Evolutionary conservation across 1,140 invertebrate species (phyloP), one percentile per base, ranked within the genome.

Genomic region (Antheraea pernyi): DNA sequence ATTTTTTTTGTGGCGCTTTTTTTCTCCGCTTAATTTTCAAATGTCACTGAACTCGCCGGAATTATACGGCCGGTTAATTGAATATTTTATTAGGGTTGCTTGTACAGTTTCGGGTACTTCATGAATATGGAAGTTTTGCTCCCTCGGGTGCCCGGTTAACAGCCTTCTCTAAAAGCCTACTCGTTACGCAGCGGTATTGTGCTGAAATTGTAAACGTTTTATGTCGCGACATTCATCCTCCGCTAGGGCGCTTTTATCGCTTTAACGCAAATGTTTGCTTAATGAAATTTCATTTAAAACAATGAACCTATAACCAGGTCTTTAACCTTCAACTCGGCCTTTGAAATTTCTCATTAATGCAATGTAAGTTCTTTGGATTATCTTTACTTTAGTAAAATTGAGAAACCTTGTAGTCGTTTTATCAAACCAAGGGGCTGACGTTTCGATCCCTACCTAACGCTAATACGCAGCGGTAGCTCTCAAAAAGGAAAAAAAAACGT

Each of bases 31-130:
- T 53, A 53, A 70, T 68, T 77, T 74, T 71, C 69, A 62, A 72
- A 75, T 80, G 78, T 75, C 78, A 68, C 68, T 77, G 83, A 86
- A 82, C 82, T 64, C 19, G 19, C 75, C 74, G 77, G 79, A 73
- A 79, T 78, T 79, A 76, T 77, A 80, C 78, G 68, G 77, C 67
- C 70, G 71, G 39, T 68, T 78, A 82, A 83, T 80, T 85, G 78
- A 83, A 85, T 83, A 85, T 85, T 86, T 85, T 81, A 85, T 80
- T 69, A 71, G 66, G 65, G 18, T 30, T 63, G 65, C 11, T 19
- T 74, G 73, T 71, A 59, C 63, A 30, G 68, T 70, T 19, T 53
- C 64, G 36, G 18, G 65, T 59, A 13, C 59, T 74, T 80, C 75
- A 80, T 82, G 78, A 82, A 82, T 82, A 78, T 82, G 73, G 75